Evolutionary conservation across 2,888 invertebrate species (phyloP).

Genomic region (Prosopocoilus inquinatus): DNA sequence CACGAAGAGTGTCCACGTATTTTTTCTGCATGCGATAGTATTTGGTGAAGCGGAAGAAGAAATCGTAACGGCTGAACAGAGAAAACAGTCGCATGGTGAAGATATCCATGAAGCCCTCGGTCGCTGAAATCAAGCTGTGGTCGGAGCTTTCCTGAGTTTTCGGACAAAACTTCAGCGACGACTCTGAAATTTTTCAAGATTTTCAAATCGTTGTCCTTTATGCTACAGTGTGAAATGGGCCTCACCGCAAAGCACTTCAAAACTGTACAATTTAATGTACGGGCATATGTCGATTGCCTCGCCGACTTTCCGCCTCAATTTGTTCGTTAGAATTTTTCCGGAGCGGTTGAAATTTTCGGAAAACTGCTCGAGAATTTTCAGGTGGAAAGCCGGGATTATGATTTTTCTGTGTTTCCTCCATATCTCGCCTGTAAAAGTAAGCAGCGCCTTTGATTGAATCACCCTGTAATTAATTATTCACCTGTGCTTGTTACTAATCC

Average conservation of each 20-base stretch:
- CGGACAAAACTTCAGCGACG: slow-evolving; percentile 27
- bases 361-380: slow-evolving; percentile 49
- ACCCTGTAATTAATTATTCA: background rate
- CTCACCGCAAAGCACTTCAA: slow-evolving; percentile 49
- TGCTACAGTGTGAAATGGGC: background rate
- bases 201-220: too few species aligned
- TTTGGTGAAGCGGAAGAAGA: slow-evolving; percentile 24
- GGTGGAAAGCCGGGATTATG: slow-evolving; percentile 52
- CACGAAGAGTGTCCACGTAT: slow-evolving; percentile 21
- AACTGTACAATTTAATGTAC: slow-evolving; percentile 47
- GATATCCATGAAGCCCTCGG: slow-evolving; percentile 20
- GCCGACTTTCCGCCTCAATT: slow-evolving; percentile 18
- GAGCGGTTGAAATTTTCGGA: slow-evolving; percentile 48
- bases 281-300: slow-evolving; percentile 48
- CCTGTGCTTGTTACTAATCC: slow-evolving; percentile 28
- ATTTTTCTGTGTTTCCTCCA: slow-evolving; percentile 51
- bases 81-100: slow-evolving; percentile 27
- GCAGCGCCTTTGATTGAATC: background rate
- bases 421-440: slow-evolving; percentile 40
- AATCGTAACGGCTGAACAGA: slow-evolving; percentile 24
- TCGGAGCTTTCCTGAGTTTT: slow-evolving; percentile 22
- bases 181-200: slow-evolving; percentile 23
- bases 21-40: slow-evolving; percentile 22
- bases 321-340: slow-evolving; percentile 46
- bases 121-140: slow-evolving; percentile 17